A percentile compares a stretch with the other conserved stretches of the same genome.
Conservation (phyloP, 2,888 invertebrate genomes). For the Erannis defoliaria region DNA sequence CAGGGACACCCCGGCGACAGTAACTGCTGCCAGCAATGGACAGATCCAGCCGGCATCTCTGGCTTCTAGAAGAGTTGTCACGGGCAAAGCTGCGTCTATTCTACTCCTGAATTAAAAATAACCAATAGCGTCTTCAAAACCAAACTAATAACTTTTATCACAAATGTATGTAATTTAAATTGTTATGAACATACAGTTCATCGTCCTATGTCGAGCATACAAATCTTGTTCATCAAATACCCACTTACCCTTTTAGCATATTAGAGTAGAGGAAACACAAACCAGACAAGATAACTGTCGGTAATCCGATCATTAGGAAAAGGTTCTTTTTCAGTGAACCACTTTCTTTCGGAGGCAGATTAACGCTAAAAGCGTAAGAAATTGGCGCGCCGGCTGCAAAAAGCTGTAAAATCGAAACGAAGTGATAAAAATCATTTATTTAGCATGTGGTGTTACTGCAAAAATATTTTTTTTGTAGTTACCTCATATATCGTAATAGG, state of each 20-base stretch:
- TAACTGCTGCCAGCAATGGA: slow-evolving; percentile 86
- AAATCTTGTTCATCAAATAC: no score
- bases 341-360: slow-evolving; percentile 66
- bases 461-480: slow-evolving; percentile 44
- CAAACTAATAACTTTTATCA: no score
- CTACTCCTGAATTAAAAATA: slow-evolving; percentile 73
- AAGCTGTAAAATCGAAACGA: slow-evolving; percentile 59
- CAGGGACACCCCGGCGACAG: slow-evolving; percentile 87
- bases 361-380: slow-evolving; percentile 75
- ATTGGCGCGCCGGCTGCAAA: slow-evolving; percentile 81
- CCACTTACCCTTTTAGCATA: slow-evolving; percentile 77
- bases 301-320: slow-evolving; percentile 70
- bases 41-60: slow-evolving; percentile 87
- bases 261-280: slow-evolving; percentile 80
- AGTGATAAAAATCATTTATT: background rate
- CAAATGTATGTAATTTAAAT: no score
- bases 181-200: no score
- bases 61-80: slow-evolving; percentile 87
- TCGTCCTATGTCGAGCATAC: no score
- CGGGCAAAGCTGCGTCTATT: slow-evolving; percentile 86
- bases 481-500: slow-evolving; percentile 81
- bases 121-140: background rate
- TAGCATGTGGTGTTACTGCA: background rate
- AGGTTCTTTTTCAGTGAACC: slow-evolving; percentile 69
- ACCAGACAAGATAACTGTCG: slow-evolving; percentile 69